Evolutionary conservation across 2,888 invertebrate genomes (phyloP), one percentile per base, ranked within the genome.

Genomic region (Acanthosepion lycidas): DNA sequence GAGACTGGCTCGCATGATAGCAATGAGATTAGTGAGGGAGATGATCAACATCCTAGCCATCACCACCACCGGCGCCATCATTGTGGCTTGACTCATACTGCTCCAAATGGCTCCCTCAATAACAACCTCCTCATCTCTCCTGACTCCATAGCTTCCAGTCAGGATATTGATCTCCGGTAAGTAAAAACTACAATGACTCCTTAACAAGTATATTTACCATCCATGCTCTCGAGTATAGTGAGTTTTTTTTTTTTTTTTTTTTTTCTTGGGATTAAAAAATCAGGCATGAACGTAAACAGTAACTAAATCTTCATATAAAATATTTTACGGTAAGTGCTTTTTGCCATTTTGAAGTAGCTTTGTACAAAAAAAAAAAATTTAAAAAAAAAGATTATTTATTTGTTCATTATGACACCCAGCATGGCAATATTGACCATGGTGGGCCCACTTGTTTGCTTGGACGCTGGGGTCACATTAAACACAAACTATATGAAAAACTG

Each of bases 1-100:
- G 94, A 94, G 15, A 94, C 53, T 26, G 64, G 94, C 48, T 94
- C 94, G 15, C 94, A 94, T 59, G 94, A 94, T 55, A 94, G 94
- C 48, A 94, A 94, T 42, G 94, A 94, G 23, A 64, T 93, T 20
- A 53, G 93, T 18, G 93, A 93, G 93, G 93, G 51, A 51, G 93
- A 93, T 51, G 93, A 93, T 93, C 93, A 93, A 12, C n/a, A n/a
- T n/a, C 15, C 78, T 15, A 78, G 5, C n/a, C 78, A 78, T 78
- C 78, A 78, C n/a, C 78, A 78, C 23, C 78, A 78, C 78, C n/a
- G 78, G n/a, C 78, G 78, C 12, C 78, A 78, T 15, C n/a, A 78
- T 78, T 78, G 78, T 33, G n/a, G 78, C 12, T 15, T 78, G n/a
- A 78, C 78, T n/a, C 78, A n/a, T n/a, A 4, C 78, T 15, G 12